phyloP scores from a whole-genome alignment of 2,113 vertebrate genomes.

The Nothoprocta pentlandii region DNA sequence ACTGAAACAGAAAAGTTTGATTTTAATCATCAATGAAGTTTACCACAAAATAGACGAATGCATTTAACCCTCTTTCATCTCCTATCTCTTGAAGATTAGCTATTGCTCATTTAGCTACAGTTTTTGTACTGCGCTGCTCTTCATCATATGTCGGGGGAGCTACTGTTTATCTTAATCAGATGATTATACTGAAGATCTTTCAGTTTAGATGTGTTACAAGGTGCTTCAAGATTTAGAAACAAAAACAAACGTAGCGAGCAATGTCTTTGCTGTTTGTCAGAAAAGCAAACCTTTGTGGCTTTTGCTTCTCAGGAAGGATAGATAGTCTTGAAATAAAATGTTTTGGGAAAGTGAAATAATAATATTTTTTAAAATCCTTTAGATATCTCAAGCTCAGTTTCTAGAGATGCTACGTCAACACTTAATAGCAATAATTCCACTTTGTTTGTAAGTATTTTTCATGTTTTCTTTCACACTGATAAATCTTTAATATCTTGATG shows the following conservation, averaged over 20 bases:
- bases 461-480: background rate
- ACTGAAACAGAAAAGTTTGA: background rate
- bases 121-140: background rate
- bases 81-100: background rate
- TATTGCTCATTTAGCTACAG: background rate
- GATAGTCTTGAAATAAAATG: background rate
- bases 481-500: background rate
- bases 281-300: background rate
- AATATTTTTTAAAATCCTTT: constrained; percentile 63
- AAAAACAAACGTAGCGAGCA: background rate
- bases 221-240: background rate
- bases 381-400: constrained; percentile 79
- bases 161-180: background rate
- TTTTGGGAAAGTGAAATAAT: background rate
- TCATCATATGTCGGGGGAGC: background rate
- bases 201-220: background rate
- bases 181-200: background rate
- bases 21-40: background rate
- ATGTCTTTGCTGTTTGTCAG: background rate
- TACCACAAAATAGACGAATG: background rate
- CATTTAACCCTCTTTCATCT: background rate
- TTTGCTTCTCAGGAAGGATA: background rate
- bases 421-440: constrained; percentile 75
- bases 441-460: constrained; percentile 78
- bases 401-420: constrained; percentile 78